phyloP scores from a whole-genome alignment of 1,140 invertebrate genomes.

The Drosophila orena region DNA sequence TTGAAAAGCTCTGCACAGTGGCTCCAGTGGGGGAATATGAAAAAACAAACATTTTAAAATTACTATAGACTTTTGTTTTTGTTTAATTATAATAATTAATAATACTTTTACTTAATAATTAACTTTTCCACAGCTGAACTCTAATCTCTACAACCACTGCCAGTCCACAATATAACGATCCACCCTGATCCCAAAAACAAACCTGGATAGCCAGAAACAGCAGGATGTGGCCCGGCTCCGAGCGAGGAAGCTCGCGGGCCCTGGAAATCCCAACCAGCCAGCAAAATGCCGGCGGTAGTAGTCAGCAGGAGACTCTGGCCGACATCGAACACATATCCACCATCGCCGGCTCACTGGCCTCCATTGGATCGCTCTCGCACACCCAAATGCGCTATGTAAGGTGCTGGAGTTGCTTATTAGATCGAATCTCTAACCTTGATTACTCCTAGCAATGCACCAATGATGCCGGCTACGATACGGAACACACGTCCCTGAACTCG shows the following conservation, averaged over 20 bases:
- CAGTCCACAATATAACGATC: neutral
- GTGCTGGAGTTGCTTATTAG: neutral
- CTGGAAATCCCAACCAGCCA: conserved; percentile 69
- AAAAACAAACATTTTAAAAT: too few relatives aligned
- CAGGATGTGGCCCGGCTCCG: conserved; percentile 72
- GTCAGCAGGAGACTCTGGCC: conserved; percentile 79
- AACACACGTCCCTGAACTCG: conserved; percentile 91
- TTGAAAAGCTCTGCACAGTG: conserved; percentile 31
- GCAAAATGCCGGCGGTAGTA: conserved; percentile 73
- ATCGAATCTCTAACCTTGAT: neutral
- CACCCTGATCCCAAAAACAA: conserved; percentile 14
- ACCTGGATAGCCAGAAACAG: conserved; percentile 44
- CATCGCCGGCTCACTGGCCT: conserved; percentile 88
- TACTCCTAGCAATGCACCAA: conserved; percentile 78
- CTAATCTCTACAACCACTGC: conserved; percentile 22
- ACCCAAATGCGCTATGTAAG: conserved; percentile 83
- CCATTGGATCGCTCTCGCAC: conserved; percentile 87
- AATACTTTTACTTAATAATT: too few relatives aligned
- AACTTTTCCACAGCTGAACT: neutral
- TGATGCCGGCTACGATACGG: conserved; percentile 90
- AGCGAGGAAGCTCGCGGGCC: conserved; percentile 74
- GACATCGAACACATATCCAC: conserved; percentile 87
- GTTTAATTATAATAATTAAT: too few relatives aligned
- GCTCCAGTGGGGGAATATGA: neutral
- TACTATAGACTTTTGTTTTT: too few relatives aligned